Conservation (phyloP, 2,888 invertebrate species). For the Caenorhabditis auriculariae region DNA sequence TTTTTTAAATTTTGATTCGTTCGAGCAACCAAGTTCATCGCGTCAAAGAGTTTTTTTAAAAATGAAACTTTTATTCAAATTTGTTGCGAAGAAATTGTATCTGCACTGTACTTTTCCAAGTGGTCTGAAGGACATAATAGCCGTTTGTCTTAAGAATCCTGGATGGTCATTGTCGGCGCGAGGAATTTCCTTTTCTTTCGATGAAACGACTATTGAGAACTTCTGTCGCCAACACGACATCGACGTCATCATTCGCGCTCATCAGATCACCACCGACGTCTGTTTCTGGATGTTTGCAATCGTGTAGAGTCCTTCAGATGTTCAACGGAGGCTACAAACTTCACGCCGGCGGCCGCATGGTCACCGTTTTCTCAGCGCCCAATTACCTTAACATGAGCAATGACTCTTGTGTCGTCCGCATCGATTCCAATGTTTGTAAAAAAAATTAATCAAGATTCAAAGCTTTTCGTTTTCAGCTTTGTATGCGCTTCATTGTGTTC, state of each 20-base stretch:
- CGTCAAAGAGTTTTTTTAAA: too few species aligned
- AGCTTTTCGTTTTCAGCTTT: slow-evolving; percentile 9
- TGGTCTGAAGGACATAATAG: too few species aligned
- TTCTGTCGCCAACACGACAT: slow-evolving; percentile 67
- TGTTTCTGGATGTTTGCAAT: background rate
- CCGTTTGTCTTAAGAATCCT: slow-evolving; percentile 13
- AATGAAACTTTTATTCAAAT: background rate
- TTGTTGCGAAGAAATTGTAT: too few species aligned
- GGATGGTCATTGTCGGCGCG: slow-evolving; percentile 58
- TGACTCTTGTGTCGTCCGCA: slow-evolving; percentile 36
- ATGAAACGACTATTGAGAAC: slow-evolving; percentile 67
- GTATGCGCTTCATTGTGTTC: slow-evolving; percentile 12
- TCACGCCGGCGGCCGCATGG: slow-evolving; percentile 38
- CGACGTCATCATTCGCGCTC: slow-evolving; percentile 69
- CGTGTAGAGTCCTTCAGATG: slow-evolving; percentile 29
- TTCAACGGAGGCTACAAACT: slow-evolving; percentile 39
- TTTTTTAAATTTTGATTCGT: too few species aligned
- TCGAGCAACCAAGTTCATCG: too few species aligned
- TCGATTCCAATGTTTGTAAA: slow-evolving; percentile 13
- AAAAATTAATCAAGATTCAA: background rate
- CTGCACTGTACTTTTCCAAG: too few species aligned
- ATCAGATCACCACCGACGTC: slow-evolving; percentile 65
- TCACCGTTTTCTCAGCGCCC: slow-evolving; percentile 53
- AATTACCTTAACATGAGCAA: slow-evolving; percentile 51
- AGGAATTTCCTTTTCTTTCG: slow-evolving; percentile 70